A percentile compares a stretch with the other conserved stretches of the same genome.
phyloP scores from a whole-genome alignment of 1,140 invertebrate genomes.

The Pristionchus pacificus region DNA sequence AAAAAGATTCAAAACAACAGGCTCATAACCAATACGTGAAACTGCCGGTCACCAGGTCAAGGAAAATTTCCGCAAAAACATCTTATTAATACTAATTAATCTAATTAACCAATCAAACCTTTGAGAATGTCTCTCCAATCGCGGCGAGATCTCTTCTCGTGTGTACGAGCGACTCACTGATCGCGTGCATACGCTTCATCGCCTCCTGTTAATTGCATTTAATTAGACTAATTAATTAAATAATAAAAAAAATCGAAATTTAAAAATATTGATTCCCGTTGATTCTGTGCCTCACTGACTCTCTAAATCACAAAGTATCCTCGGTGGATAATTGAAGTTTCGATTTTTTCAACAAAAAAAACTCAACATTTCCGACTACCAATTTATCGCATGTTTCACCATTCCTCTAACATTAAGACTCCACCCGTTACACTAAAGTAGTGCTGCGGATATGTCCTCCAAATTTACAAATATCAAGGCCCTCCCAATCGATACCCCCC shows the following conservation, averaged over 20 bases:
- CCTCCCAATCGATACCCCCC: constrained; percentile 75
- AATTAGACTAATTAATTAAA: no score
- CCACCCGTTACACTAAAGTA: neutral
- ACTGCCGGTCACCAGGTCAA: no score
- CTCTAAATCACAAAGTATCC: no score
- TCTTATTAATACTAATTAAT: no score
- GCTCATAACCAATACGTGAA: no score
- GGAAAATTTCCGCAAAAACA: no score
- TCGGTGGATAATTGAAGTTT: no score
- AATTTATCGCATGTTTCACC: neutral
- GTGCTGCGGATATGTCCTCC: neutral
- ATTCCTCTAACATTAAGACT: neutral
- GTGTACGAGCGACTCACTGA: neutral
- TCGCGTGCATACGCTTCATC: neutral
- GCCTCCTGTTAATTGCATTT: neutral
- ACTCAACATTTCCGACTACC: neutral
- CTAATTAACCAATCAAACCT: no score
- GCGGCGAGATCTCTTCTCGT: neutral
- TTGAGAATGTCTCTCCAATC: neutral
- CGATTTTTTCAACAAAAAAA: neutral
- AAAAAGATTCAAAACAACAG: no score
- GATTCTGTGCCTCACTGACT: no score
- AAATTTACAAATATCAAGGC: constrained; percentile 73
- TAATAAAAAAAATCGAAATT: no score
- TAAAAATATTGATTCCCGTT: no score